Base-by-base conservation (phyloP, 2,797 vertebrate species). In the Lagorchestes hirsutus region DNA sequence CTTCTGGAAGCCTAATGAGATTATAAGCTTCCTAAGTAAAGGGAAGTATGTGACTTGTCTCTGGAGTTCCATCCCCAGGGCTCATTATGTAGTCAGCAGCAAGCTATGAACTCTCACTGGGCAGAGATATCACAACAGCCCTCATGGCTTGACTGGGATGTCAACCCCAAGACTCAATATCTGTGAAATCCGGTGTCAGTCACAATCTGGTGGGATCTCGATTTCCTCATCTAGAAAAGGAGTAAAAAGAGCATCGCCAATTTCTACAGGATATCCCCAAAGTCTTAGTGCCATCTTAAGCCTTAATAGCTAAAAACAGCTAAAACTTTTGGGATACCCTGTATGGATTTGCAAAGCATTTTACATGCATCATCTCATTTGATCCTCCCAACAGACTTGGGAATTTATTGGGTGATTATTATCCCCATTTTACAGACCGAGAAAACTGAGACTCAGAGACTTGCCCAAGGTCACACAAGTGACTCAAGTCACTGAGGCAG, bases 351-450 rank as follows among this genome's bases (percentile, higher is more conserved):
- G 74, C n/a, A 82, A 82, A 40, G 18, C 18, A 82, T 46, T 24
- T 24, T 22, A 1, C 16, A 10, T 46, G 22, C 22, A 46, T 82
- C 18, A 27, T 82, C 40, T 40, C n/a, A 46, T 82, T 2, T 10
- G 22, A 40, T 27, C n/a, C 62, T 74, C 34, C 18, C 74, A 50
- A 87, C 0, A 46, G 67, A 27, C 40, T 87, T 46, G 3, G 4
- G 18, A 92, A 54, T 58, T 1, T 93, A 46, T 50, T 87, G 40
- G 22, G 4, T 27, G 24, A 50, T 87, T 91, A 31, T 93, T 87
- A 74, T 97, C 58, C 93, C 46, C 22, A 92, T 5, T 54, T 46
- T 28, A 93, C 58, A 95, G 67, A 93, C 74, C 18, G 31, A 93
- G 67, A 55, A 93, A 92, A 93, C 9, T 12, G 74, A 94, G 54